Percentiles rank a stretch among this genome's conserved stretches.
Evolutionary conservation across 2,888 invertebrate species (phyloP).

Genomic region (Ormyrus pomaceus): DNA sequence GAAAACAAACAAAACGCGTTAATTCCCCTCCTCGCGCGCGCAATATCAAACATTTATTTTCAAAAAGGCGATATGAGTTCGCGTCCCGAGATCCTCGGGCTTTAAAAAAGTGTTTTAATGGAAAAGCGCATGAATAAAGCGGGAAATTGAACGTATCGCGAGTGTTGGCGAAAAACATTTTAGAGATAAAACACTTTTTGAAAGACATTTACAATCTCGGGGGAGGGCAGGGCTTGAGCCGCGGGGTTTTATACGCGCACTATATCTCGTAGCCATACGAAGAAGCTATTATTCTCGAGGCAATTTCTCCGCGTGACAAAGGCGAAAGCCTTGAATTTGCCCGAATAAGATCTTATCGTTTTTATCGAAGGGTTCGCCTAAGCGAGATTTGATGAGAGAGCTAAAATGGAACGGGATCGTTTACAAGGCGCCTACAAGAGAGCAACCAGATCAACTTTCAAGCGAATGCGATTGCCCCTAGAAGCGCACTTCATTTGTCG

Average conservation of each 20-base stretch:
- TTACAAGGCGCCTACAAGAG: constrained; percentile 57
- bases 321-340: constrained; percentile 65
- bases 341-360: constrained; percentile 61
- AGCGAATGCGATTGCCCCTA: constrained; percentile 61
- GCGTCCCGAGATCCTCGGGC: no score
- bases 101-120: no score
- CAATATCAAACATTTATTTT: neutral
- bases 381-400: constrained; percentile 66
- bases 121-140: neutral
- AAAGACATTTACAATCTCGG: constrained; percentile 38
- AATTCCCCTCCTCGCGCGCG: neutral
- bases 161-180: constrained; percentile 2
- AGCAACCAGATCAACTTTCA: constrained; percentile 62
- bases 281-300: constrained; percentile 51
- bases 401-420: constrained; percentile 64
- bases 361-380: constrained; percentile 62
- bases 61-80: no score
- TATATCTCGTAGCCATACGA: constrained; percentile 29
- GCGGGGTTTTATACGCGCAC: constrained; percentile 23
- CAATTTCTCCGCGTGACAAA: constrained; percentile 55
- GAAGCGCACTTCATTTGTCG: constrained; percentile 46
- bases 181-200: constrained; percentile 31
- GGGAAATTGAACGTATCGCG: neutral
- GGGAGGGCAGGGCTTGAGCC: neutral
- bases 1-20: constrained; percentile 20